phyloP scores from a whole-genome alignment of 64 coral and sea anemone genomes.

The Montipora foliosa region DNA sequence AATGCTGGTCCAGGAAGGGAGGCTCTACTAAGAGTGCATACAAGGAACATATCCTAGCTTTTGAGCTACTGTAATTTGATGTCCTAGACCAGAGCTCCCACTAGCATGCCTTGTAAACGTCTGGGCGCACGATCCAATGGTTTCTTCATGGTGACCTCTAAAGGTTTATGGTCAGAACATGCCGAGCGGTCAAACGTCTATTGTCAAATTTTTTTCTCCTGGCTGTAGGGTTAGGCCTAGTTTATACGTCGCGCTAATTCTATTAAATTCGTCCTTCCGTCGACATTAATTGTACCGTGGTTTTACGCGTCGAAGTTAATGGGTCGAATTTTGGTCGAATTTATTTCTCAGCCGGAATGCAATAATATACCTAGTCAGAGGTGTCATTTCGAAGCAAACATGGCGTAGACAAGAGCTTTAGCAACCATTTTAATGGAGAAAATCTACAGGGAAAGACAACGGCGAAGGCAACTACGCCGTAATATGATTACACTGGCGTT shows the following conservation, averaged over 20 bases:
- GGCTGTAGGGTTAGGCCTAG: background rate
- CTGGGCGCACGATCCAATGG: too few relatives aligned
- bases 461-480: constrained; percentile 27
- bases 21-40: background rate
- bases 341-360: background rate
- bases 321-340: background rate
- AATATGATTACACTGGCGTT: constrained; percentile 28
- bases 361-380: too few relatives aligned
- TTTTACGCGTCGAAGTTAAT: constrained; percentile 54
- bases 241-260: constrained; percentile 54
- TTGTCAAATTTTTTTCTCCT: background rate
- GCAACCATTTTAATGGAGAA: constrained; percentile 29
- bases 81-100: background rate
- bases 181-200: background rate
- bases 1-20: background rate
- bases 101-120: too few relatives aligned
- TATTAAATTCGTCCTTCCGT: constrained; percentile 64
- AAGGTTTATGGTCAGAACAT: constrained; percentile 2
- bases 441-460: constrained; percentile 43
- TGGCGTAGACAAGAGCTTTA: constrained; percentile 16
- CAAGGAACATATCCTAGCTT: background rate
- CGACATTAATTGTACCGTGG: constrained; percentile 17
- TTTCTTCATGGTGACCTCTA: background rate
- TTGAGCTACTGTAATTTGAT: background rate
- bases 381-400: constrained; percentile 4